Evolutionary conservation across 53 echinoderm and acorn worm genomes (phyloP), one percentile per base, ranked within the genome.

Genomic region (Holothuria scabra): DNA sequence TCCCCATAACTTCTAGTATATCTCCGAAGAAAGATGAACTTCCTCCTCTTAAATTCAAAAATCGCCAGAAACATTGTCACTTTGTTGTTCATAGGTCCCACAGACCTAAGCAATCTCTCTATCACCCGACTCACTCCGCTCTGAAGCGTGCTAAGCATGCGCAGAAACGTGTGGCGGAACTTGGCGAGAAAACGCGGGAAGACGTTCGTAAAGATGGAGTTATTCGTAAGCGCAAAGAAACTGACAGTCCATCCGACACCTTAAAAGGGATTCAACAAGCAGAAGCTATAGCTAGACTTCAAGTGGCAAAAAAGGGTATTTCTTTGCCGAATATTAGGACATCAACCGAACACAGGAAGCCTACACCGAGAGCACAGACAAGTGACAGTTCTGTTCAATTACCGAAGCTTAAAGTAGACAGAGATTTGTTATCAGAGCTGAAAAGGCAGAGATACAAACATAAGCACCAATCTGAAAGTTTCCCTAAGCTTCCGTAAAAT

Each of bases 381-480:
- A 19, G 19, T 34, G 59, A 60, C 46, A 62, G 56, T 46, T 12
- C 41, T 48, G 71, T 88, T 28, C 60, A 44, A 18, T 71, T 92
- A 69, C 92, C 92, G 14, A 83, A 86, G 13, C 44, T 92, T 13
- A 83, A 80, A 8, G 65, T 92, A n/a, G 84, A 92, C 58, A 32
- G 67, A 4, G 55, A 61, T 20, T n/a, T 92, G 19, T 20, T 92
- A 59, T 74, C 86, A 52, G 92, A 92, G 56, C 62, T 92, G 37
- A 92, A 92, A 38, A 84, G 85, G 20, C 90, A 90, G 29, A 68
- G 92, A 55, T n/a, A 65, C 33, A 90, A 84, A 67, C 92, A 92
- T 79, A 61, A 69, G 56, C 21, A 78, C 23, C 85, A 87, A 71
- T 84, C 85, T 22, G 79, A 80, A 4, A 87, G 83, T 25, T 68